Percentiles rank a stretch among this genome's conserved stretches.
These are phyloP conservation scores for Parauchenoglanis ngamensis DNA, from an alignment of 2,797 vertebrate genomes.

Conservation along the genomic window DNA sequence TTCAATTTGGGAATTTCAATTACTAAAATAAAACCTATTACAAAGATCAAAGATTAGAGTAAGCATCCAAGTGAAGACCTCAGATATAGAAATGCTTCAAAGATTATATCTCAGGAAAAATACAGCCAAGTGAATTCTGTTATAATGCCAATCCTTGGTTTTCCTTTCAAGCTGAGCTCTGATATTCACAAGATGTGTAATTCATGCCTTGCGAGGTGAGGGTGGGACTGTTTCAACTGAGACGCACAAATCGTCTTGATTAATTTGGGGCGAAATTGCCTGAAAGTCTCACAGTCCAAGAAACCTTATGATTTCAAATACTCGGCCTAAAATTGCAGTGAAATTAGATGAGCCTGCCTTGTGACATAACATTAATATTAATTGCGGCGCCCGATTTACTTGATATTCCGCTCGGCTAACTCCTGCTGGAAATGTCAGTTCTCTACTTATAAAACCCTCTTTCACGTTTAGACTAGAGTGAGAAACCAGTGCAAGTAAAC, in stretches of 20 bases:
- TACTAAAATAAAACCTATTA: constrained; percentile 1
- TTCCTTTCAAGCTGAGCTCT: constrained; percentile 33
- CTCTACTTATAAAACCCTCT: constrained; percentile 45
- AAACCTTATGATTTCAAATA: constrained; percentile 66
- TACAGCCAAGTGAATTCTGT: constrained; percentile 17
- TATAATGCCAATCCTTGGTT: constrained; percentile 1
- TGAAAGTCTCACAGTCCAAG: constrained; percentile 39
- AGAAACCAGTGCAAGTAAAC: constrained; percentile 49
- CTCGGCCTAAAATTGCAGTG: constrained; percentile 64
- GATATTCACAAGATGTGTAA: constrained; percentile 30
- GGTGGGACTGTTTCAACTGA: constrained; percentile 58
- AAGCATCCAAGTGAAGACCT: constrained; percentile 6
- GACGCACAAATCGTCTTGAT: constrained; percentile 57
- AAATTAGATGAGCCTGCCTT: constrained; percentile 67
- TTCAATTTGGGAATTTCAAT: background rate
- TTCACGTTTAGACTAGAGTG: constrained; percentile 35
- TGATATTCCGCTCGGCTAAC: constrained; percentile 64
- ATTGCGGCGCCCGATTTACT: constrained; percentile 63
- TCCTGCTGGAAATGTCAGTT: constrained; percentile 62
- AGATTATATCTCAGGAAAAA: constrained; percentile 1
- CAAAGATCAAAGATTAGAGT: background rate
- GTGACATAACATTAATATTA: constrained; percentile 75
- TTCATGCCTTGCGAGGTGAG: constrained; percentile 13
- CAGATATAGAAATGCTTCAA: constrained; percentile 9
- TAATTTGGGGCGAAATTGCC: constrained; percentile 52